Evolutionary conservation across 1,140 invertebrate species (phyloP).

Genomic region (Drosophila tsacasi): DNA sequence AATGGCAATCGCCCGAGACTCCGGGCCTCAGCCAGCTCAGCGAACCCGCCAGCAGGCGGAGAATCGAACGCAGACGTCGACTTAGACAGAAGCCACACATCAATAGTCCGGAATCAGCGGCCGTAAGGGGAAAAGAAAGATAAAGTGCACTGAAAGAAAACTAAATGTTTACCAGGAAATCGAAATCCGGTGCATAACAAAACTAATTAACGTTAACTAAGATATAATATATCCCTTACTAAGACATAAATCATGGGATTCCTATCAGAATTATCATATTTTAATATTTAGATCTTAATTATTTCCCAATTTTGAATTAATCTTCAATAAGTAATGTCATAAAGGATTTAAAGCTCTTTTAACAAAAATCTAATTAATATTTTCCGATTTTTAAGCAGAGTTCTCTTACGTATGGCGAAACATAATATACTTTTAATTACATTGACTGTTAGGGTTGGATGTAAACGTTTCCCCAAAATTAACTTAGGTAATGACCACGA

Average conservation of each 20-base stretch:
- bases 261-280: neutral
- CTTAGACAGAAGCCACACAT: conserved; percentile 52
- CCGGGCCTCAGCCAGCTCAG: neutral
- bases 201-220: neutral
- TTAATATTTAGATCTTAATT: neutral
- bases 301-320: neutral
- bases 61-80: conserved; percentile 8
- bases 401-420: neutral
- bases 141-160: conserved; percentile 19
- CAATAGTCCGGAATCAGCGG: conserved; percentile 45
- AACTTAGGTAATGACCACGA: neutral
- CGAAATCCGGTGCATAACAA: neutral
- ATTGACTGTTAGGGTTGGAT: neutral
- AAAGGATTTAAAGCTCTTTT: too few relatives aligned
- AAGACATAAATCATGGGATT: neutral
- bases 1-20: conserved; percentile 41
- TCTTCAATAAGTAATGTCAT: too few relatives aligned
- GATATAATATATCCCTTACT: too few relatives aligned
- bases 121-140: conserved; percentile 7
- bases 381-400: neutral
- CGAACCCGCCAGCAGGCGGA: conserved; percentile 8
- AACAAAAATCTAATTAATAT: too few relatives aligned
- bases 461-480: neutral
- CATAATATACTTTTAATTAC: neutral
- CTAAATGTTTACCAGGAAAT: neutral